Percentiles rank a stretch among this genome's conserved stretches.
These are phyloP conservation scores for Pheosia gnoma DNA, from an alignment of 2,888 invertebrate genomes.

Conservation along the genomic window DNA sequence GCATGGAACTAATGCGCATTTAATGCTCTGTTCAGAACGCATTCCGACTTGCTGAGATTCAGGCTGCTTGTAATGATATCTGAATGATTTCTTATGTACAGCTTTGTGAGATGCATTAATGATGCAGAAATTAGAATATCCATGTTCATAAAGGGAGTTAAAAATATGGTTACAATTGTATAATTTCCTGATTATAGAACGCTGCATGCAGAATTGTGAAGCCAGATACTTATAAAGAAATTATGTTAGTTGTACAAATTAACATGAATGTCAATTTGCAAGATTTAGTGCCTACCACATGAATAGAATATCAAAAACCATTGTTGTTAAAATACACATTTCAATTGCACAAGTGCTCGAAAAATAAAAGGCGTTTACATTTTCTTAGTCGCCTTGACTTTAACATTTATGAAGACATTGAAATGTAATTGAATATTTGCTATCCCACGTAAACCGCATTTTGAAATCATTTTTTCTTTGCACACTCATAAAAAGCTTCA, in stretches of 20 bases:
- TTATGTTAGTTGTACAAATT: too few relatives aligned
- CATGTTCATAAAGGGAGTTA: too few relatives aligned
- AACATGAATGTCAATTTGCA: too few relatives aligned
- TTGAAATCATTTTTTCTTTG: constrained; percentile 22
- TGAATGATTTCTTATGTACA: not conserved
- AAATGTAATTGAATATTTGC: not conserved
- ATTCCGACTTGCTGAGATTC: constrained; percentile 17
- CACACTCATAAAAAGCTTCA: constrained; percentile 22
- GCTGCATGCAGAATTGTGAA: not conserved
- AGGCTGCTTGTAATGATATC: constrained; percentile 3
- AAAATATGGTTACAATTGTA: too few relatives aligned
- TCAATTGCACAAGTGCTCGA: too few relatives aligned
- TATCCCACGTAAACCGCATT: not conserved
- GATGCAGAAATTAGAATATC: too few relatives aligned
- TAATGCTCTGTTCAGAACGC: constrained; percentile 38
- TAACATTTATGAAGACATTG: not conserved
- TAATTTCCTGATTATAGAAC: not conserved
- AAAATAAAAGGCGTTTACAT: not conserved
- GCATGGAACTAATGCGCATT: constrained; percentile 44
- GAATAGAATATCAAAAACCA: too few relatives aligned
- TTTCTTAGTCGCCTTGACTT: not conserved
- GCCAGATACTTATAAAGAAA: too few relatives aligned
- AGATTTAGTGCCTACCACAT: too few relatives aligned
- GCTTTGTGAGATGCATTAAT: not conserved
- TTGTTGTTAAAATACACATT: too few relatives aligned